Base-by-base conservation (phyloP, 2,888 invertebrate genomes). In the Drosophila rellima region DNA sequence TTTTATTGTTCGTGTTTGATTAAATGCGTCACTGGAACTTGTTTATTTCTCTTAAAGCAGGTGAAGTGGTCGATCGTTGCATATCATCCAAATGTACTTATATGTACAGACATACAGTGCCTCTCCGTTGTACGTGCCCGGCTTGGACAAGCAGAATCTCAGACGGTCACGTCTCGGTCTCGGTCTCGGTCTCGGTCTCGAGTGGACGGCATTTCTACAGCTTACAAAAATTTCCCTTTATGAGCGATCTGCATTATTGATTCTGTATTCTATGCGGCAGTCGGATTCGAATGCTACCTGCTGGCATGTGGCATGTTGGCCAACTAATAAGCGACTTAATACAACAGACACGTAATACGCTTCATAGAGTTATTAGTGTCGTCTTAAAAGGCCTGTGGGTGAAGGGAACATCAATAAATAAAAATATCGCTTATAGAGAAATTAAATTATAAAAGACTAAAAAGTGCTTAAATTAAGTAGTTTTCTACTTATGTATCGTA, bases 361-460 rank as follows among this genome's bases (percentile, higher is more conserved):
- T 64, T 72, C 83, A 84, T 84, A 84, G 82, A 84, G 83, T 84
- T 84, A 84, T 84, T 84, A 84, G 85, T 71, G 81, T 78, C 64
- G 79, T 72, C 75, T 52, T 61, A 73, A 54, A 70, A 66, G 82
- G 69, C 17, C 20, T 47, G 37, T 57, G 55, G 54, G 54, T 11
- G 42, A 17, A 20, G 44, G 11, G 44, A 37, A n/a, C n/a, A n/a
- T n/a, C n/a, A n/a, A n/a, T n/a, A n/a, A n/a, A n/a, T n/a, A n/a
- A n/a, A n/a, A n/a, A n/a, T n/a, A n/a, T n/a, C n/a, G n/a, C n/a
- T n/a, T n/a, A n/a, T n/a, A 10, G 1, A 33, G 11, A 8, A 8
- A 18, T 3, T 2, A 13, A 13, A 48, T n/a, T 13, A 31, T 6
- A 17, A 11, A 13, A 7, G 1, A 1, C 13, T 42, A 20, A 20